Evolutionary conservation across 1,140 invertebrate genomes (phyloP), one percentile per base, ranked within the genome.

Genomic region (Bombus huntii): DNA sequence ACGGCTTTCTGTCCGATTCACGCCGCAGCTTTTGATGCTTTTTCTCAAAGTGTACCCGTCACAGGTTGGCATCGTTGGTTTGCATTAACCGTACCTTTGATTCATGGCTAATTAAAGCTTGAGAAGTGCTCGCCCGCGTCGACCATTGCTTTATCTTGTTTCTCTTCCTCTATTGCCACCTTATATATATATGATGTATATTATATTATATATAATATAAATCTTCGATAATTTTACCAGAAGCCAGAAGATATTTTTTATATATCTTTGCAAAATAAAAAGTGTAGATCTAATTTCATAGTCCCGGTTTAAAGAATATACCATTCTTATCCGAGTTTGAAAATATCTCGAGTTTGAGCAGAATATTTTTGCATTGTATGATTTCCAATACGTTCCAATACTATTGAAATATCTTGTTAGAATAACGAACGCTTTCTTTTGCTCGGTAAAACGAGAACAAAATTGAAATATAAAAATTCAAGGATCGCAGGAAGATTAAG

Each of bases 21-120:
- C 70, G 42, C n/a, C 42, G 42, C 10, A 22, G 47, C 73, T 90
- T 90, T 84, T 77, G 74, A 77, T 70, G 86, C 53, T 79, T 87
- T 77, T 86, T 77, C 66, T 74, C 78, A 53, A 34, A 65, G 80
- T 79, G 57, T 57, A 72, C 57, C 39, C 78, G 42, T 78, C 75
- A 77, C 47, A 71, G 83, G 81, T 62, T 68, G 65, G 74, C 74
- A 86, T 86, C 86, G 89, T 81, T 85, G 83, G 77, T 76, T 81
- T 90, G 89, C 87, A 90, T 90, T 90, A 90, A 90, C 87, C 81
- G 65, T 57, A 68, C 83, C 89, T 90, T 90, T 91, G 89, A 90
- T 91, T 89, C 87, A 83, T 65, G 83, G 70, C 85, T 91, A 91
- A 91, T 91, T 88, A 90, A 91, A 90, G 87, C 83, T 65, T 81